A percentile compares a stretch with the other conserved stretches of the same genome.
Conservation (phyloP, 2,888 invertebrate genomes). For the Colostygia pectinataria region DNA sequence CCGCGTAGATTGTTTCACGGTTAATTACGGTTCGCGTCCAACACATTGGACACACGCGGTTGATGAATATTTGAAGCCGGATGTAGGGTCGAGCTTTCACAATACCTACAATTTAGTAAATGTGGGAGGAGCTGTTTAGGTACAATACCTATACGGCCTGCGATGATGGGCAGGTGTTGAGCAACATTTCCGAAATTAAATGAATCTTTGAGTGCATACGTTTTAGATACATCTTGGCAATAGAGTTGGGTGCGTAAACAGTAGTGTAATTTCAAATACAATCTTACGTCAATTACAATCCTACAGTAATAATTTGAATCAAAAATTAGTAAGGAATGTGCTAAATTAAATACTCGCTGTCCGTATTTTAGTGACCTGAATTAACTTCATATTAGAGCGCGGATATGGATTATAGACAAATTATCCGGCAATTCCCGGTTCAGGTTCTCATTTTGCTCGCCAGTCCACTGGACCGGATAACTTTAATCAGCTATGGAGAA, state of each 20-base stretch:
- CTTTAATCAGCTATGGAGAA: constrained; percentile 68
- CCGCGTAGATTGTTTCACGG: constrained; percentile 58
- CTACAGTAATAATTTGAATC: too few species aligned
- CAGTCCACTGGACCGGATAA: constrained; percentile 57
- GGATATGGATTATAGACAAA: constrained; percentile 13
- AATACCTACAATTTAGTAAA: constrained; percentile 6
- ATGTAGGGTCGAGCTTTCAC: constrained; percentile 8
- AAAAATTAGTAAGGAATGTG: too few species aligned
- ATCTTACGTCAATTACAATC: too few species aligned
- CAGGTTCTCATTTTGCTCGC: constrained; percentile 51
- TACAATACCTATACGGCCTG: too few species aligned
- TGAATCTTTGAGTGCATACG: too few species aligned
- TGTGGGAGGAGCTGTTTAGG: too few species aligned
- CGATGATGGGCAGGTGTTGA: too few species aligned
- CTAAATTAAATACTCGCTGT: neutral
- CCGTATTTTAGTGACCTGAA: neutral
- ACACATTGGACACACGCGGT: constrained; percentile 13
- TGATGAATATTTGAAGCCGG: constrained; percentile 55
- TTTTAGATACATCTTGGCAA: too few species aligned
- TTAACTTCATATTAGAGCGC: constrained; percentile 14
- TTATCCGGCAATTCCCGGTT: constrained; percentile 15
- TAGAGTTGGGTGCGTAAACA: too few species aligned
- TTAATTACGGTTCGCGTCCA: constrained; percentile 52
- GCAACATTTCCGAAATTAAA: too few species aligned
- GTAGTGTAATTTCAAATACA: too few species aligned